Evolutionary conservation across 2,113 vertebrate species (phyloP), one percentile per base, ranked within the genome.

Genomic region (Toxostoma redivivum): DNA sequence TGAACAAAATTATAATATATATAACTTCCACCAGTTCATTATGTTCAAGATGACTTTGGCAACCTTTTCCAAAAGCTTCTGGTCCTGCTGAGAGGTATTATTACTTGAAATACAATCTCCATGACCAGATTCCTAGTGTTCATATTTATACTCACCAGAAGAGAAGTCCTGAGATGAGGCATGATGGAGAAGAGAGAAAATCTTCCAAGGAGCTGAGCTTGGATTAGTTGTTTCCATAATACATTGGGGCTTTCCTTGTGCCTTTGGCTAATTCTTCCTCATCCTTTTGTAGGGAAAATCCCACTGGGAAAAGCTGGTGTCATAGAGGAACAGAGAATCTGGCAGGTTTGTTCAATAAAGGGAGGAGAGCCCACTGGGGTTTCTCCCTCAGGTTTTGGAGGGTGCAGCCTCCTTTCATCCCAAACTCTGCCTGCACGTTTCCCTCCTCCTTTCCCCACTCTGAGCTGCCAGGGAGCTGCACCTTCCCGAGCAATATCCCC

Each of bases 371-470:
- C 30, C 53, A 6, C 4, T 0, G 2, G 37, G 30, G 28, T 81
- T 81, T 35, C 7, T 28, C 30, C 40, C 30, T 40, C 1, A 4
- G 19, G 15, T 50, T n/a, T 47, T 0, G 1, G 10, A 13, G 15
- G 38, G 33, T 0, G 1, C 28, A 56, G 23, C 14, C 18, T 48
- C 35, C 7, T n/a, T 35, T 58, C 7, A n/a, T 35, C 65, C 44
- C 54, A 30, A 58, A 15, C 6, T 30, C 44, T 0, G 1, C 22
- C 35, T 0, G 0, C 9, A 7, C 3, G 14, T 42, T 2, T 23
- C 2, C 19, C 53, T 58, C 7, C 10, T n/a, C 30, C 44, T 30
- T 23, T 28, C 24, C 35, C 30, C 12, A 2, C 3, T n/a, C 54
- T 20, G 56, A 8, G 37, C 8, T 12, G 7, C 45, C 45, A 15